Conservation (phyloP, 2,797 vertebrate genomes). For the Podarcis lilfordi region DNA sequence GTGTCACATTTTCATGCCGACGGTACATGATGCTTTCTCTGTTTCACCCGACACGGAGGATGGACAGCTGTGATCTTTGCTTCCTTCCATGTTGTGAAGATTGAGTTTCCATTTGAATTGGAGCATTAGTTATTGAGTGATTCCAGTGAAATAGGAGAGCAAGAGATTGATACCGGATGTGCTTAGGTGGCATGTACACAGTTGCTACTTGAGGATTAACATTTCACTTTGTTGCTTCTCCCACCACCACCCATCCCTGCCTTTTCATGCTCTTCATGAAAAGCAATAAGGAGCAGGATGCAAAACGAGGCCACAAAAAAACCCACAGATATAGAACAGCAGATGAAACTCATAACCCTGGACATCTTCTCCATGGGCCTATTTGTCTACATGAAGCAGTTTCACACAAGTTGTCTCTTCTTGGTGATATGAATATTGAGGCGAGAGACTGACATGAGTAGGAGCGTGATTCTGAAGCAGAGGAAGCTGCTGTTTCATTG, state of each 20-base stretch:
- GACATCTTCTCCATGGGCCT: slow-evolving; percentile 19
- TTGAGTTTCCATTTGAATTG: slow-evolving; percentile 14
- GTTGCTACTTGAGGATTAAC: slow-evolving; percentile 24
- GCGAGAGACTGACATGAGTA: neutral
- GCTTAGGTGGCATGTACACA: slow-evolving; percentile 23
- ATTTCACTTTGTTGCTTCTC: slow-evolving; percentile 22
- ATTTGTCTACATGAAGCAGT: slow-evolving; percentile 24
- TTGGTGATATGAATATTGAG: slow-evolving; percentile 16
- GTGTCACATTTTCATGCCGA: no score
- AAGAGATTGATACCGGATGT: slow-evolving; percentile 31
- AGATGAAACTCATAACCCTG: slow-evolving; percentile 37
- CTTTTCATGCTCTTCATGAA: slow-evolving; percentile 11
- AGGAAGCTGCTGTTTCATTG: neutral
- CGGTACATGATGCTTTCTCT: neutral
- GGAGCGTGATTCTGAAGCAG: slow-evolving; percentile 23
- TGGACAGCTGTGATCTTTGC: neutral
- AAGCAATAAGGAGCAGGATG: slow-evolving; percentile 30
- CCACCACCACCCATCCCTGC: neutral
- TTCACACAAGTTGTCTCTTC: slow-evolving; percentile 16
- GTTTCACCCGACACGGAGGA: neutral
- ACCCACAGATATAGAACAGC: slow-evolving; percentile 2
- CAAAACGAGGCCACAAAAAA: slow-evolving; percentile 33
- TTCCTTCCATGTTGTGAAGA: slow-evolving; percentile 8
- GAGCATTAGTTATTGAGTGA: slow-evolving; percentile 17
- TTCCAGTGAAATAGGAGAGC: slow-evolving; percentile 17